Evolutionary conservation across 2,888 invertebrate genomes (phyloP).

Genomic region (Mimumesa dahlbomi): DNA sequence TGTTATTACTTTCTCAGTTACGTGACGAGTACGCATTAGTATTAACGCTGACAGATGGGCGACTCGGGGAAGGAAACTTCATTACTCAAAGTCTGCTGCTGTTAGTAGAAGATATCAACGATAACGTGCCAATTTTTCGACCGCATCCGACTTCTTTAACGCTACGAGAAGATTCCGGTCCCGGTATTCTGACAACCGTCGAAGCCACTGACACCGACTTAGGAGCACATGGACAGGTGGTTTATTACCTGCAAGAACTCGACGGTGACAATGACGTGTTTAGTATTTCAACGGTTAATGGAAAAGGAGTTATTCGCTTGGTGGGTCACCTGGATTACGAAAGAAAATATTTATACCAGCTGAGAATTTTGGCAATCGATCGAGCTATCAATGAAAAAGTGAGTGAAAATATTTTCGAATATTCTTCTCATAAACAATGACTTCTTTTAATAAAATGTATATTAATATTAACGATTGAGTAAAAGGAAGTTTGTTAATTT

Average conservation of each 20-base stretch:
- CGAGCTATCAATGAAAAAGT: constrained; percentile 84
- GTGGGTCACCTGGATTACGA: constrained; percentile 92
- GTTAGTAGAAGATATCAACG: constrained; percentile 95
- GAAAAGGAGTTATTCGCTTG: constrained; percentile 91
- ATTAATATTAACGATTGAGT: no score
- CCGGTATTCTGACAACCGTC: constrained; percentile 88
- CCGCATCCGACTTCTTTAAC: constrained; percentile 91
- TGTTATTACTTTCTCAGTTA: constrained; percentile 82
- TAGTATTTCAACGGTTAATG: constrained; percentile 90
- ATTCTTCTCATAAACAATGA: no score
- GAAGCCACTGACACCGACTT: constrained; percentile 95
- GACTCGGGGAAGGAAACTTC: constrained; percentile 92
- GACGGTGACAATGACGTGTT: constrained; percentile 90
- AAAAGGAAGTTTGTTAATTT: no score
- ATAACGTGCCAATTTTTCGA: constrained; percentile 93
- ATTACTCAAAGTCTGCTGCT: constrained; percentile 94
- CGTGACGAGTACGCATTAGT: constrained; percentile 94
- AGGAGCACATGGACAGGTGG: constrained; percentile 95
- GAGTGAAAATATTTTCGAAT: background rate
- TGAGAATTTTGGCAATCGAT: constrained; percentile 91
- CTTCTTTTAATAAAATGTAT: no score
- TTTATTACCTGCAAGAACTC: constrained; percentile 92
- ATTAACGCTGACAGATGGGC: constrained; percentile 93
- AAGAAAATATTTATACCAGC: constrained; percentile 91
- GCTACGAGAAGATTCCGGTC: constrained; percentile 89